Conservation (phyloP, 2,797 vertebrate species). For the Gambelia wislizenii region DNA sequence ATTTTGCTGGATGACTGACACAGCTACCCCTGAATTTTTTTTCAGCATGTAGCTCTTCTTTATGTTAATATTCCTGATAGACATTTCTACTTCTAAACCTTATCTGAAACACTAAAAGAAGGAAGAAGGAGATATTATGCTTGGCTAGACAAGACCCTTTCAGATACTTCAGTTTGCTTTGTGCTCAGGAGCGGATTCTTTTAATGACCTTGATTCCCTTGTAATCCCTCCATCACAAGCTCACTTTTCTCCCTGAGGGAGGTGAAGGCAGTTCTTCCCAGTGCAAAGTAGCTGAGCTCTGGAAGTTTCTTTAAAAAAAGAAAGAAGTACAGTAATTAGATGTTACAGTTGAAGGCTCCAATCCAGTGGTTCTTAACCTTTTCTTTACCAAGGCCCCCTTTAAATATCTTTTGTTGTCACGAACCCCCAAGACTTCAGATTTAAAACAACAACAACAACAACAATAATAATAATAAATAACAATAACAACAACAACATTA, state of each 20-base stretch:
- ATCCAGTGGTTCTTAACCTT: no score
- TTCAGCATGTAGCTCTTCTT: slow-evolving; percentile 12
- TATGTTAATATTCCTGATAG: slow-evolving; percentile 20
- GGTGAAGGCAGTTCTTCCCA: not conserved
- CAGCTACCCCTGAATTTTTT: no score
- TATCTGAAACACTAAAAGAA: not conserved
- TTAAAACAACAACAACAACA: no score
- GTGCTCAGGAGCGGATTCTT: not conserved
- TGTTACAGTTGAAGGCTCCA: not conserved
- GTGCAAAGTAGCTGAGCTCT: not conserved
- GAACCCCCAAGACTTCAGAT: no score
- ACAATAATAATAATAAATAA: no score
- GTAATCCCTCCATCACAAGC: not conserved
- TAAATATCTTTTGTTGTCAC: no score
- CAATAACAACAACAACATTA: no score
- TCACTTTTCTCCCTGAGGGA: not conserved
- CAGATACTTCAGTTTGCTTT: not conserved
- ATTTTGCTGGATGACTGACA: no score
- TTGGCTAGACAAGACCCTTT: not conserved
- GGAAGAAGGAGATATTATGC: not conserved
- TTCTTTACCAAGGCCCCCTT: no score
- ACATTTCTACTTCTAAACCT: slow-evolving; percentile 1
- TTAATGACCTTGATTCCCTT: not conserved
- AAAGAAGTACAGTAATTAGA: no score
- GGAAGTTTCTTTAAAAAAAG: no score